Evolutionary conservation across 2,797 vertebrate species (phyloP), one percentile per base, ranked within the genome.

Genomic region (Falco rusticolus): DNA sequence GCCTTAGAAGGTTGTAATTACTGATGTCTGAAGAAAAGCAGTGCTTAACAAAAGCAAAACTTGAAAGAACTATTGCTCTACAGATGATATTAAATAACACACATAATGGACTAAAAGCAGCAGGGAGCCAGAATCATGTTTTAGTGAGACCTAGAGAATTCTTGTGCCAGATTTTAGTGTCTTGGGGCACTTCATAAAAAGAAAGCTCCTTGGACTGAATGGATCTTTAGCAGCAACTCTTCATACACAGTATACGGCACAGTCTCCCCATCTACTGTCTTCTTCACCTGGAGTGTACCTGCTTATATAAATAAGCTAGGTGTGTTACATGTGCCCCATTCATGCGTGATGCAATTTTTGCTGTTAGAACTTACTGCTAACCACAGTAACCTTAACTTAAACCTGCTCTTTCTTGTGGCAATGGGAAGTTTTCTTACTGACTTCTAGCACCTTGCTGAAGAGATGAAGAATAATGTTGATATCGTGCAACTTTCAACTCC

Each of bases 21-120:
- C 77, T 80, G 90, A 77, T 50, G 78, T 64, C 80, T 83, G 74
- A 94, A 86, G 33, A 94, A 94, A 94, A 88, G 48, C 93, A 90
- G 86, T 28, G 25, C 86, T 87, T 72, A 54, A 85, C 60, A 64
- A 74, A 78, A 72, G 72, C 29, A 68, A 70, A 94, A 80, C 78
- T 84, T 83, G 60, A 90, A 91, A 90, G 88, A 90, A 19, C 37
- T 78, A 6, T 87, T 79, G 77, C 81, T 89, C 77, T 76, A 75
- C 66, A 80, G 68, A 89, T 93, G 31, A 60, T 87, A 71, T 89
- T 82, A 80, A 87, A 43, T 77, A 93, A 53, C 48, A 75, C 48
- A n/a, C 21, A 5, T 28, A 87, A 77, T 20, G 19, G 28, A 26
- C 60, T 66, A 9, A 85, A 86, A 91, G 85, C 77, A 90, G n/a